Percentiles rank a stretch among this genome's conserved stretches.
These are phyloP conservation scores for Drosophila yooni DNA, from an alignment of 2,888 invertebrate genomes.

Conservation along the genomic window DNA sequence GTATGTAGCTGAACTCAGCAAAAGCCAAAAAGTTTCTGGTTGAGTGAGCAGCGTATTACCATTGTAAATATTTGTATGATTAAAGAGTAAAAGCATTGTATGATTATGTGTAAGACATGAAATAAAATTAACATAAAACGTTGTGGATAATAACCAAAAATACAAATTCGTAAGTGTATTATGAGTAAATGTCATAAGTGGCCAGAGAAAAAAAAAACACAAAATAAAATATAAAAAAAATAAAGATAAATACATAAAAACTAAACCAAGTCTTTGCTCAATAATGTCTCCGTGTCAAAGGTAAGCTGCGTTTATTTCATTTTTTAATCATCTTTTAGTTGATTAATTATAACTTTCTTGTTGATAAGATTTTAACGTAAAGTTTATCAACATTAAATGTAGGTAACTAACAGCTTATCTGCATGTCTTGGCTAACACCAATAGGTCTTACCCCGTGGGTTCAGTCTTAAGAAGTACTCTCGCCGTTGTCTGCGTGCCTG, in stretches of 20 bases:
- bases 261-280: background rate
- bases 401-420: conserved; percentile 9
- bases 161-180: conserved; percentile 51
- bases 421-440: conserved; percentile 15
- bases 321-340: background rate
- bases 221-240: conserved; percentile 4
- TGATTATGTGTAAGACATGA: conserved; percentile 53
- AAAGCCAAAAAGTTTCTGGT: conserved; percentile 14
- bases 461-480: conserved; percentile 12
- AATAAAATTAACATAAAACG: conserved; percentile 46
- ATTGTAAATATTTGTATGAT: conserved; percentile 71
- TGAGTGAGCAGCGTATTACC: conserved; percentile 31
- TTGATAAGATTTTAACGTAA: background rate
- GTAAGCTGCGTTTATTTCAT: conserved; percentile 1
- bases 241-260: conserved; percentile 23
- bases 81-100: conserved; percentile 52
- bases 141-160: conserved; percentile 61
- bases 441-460: conserved; percentile 22
- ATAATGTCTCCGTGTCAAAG: background rate
- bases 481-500: conserved; percentile 25
- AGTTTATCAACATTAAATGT: too few relatives aligned
- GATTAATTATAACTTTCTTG: background rate
- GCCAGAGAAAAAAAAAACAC: conserved; percentile 18
- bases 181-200: conserved; percentile 43
- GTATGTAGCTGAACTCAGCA: conserved; percentile 23